Conservation (phyloP, 2,888 invertebrate genomes). For the Zeuzera pyrina region DNA sequence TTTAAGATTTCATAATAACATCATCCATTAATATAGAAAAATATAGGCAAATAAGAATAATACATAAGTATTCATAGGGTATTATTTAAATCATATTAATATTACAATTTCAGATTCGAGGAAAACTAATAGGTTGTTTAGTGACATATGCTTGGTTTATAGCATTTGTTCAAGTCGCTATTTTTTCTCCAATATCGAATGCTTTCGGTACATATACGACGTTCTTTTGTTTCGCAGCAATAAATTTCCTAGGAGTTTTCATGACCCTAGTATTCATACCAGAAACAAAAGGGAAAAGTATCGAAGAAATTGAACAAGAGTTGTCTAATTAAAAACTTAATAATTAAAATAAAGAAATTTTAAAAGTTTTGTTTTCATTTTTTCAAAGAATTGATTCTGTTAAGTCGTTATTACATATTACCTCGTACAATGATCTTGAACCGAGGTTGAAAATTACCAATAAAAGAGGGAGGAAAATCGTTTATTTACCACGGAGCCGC, state of each 20-base stretch:
- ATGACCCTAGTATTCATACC: slow-evolving; percentile 38
- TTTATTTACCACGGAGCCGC: no score
- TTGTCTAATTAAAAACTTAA: no score
- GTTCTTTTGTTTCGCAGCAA: slow-evolving; percentile 39
- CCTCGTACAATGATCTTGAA: no score
- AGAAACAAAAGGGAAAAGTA: slow-evolving; percentile 51
- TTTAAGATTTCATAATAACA: no score
- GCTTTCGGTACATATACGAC: slow-evolving; percentile 35
- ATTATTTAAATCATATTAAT: background rate
- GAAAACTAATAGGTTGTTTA: slow-evolving; percentile 39
- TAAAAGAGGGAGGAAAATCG: no score
- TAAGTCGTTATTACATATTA: no score
- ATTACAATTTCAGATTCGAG: slow-evolving; percentile 35
- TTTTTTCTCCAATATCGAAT: slow-evolving; percentile 18
- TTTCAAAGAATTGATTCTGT: no score
- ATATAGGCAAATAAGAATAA: background rate
- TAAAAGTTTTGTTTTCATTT: no score
- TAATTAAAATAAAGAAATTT: no score
- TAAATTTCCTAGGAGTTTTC: slow-evolving; percentile 35
- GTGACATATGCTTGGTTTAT: slow-evolving; percentile 46
- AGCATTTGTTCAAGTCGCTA: slow-evolving; percentile 27
- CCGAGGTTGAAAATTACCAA: no score
- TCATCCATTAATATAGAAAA: no score
- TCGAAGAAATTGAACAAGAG: slow-evolving; percentile 34
- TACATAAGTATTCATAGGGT: background rate